Percentiles rank a stretch among this genome's conserved stretches.
These are phyloP conservation scores for Lethocerus indicus DNA, from an alignment of 1,140 invertebrate species.

Conservation along the genomic window DNA sequence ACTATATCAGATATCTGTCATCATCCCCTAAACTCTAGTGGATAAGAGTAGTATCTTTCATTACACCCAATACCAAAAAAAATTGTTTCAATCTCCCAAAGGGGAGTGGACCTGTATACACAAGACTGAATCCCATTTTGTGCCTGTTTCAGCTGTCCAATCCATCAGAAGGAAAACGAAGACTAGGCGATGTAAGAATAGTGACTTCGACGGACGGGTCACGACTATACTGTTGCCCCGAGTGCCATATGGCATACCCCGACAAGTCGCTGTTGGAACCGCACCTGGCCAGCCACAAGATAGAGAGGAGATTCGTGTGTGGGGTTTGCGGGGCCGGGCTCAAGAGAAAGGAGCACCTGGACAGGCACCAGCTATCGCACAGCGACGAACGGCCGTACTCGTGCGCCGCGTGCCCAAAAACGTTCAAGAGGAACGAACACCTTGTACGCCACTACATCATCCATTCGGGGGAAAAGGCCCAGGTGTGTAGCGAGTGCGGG, in stretches of 20 bases:
- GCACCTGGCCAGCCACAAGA: conserved; percentile 56
- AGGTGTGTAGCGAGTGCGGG: conserved; percentile 38
- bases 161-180: conserved; percentile 30
- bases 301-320: conserved; percentile 47
- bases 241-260: conserved; percentile 61
- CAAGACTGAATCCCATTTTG: no score
- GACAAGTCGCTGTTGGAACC: conserved; percentile 57
- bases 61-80: no score
- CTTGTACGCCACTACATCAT: conserved; percentile 62
- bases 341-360: conserved; percentile 62
- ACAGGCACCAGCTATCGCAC: conserved; percentile 58
- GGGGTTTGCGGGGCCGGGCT: conserved; percentile 43
- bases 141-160: conserved; percentile 10
- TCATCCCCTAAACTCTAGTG: no score
- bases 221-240: conserved; percentile 55
- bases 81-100: no score
- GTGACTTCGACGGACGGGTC: conserved; percentile 52
- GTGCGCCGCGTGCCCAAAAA: conserved; percentile 55
- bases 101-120: no score
- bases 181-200: conserved; percentile 52
- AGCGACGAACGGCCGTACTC: conserved; percentile 61
- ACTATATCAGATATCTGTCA: no score
- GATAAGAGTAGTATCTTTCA: no score
- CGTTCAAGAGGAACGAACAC: conserved; percentile 62
- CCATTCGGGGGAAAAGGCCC: conserved; percentile 64